Percentiles rank a stretch among this genome's conserved stretches.
phyloP scores from a whole-genome alignment of 2,797 vertebrate species.

The Lutra lutra region DNA sequence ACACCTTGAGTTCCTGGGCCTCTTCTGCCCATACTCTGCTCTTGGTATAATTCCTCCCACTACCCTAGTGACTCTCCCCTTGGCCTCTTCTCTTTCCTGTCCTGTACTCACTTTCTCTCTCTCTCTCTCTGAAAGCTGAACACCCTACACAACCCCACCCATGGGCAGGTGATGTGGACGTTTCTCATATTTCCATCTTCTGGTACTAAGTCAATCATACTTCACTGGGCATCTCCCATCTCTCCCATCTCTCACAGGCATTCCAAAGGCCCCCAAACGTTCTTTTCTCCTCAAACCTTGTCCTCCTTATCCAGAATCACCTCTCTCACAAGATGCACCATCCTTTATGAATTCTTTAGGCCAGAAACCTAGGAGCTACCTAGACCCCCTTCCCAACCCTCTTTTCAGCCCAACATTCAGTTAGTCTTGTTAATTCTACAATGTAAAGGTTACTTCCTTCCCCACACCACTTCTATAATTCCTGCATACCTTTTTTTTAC shows the following conservation, averaged over 20 bases:
- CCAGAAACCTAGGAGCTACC: not conserved
- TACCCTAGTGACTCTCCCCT: not conserved
- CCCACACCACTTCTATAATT: not conserved
- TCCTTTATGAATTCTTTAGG: not conserved
- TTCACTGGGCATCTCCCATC: not conserved
- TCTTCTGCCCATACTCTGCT: not conserved
- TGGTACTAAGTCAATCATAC: not conserved
- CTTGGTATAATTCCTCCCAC: not conserved
- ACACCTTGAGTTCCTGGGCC: not conserved
- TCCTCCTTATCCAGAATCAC: not conserved
- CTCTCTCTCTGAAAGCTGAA: not conserved
- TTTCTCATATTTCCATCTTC: not conserved
- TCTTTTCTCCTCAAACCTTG: not conserved
- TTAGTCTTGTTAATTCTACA: constrained; percentile 9
- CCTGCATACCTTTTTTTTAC: not conserved
- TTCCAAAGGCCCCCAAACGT: not conserved
- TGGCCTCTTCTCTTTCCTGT: not conserved
- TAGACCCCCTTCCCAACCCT: not conserved
- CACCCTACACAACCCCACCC: no score
- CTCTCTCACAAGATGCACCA: not conserved
- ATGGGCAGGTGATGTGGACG: not conserved
- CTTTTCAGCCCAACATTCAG: not conserved
- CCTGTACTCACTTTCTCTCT: not conserved
- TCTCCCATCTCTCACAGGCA: not conserved
- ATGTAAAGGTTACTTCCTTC: constrained; percentile 5